Percentiles rank a stretch among this genome's conserved stretches.
phyloP scores from a whole-genome alignment of 2,888 invertebrate species.

The Nemotelus pantherinus region DNA sequence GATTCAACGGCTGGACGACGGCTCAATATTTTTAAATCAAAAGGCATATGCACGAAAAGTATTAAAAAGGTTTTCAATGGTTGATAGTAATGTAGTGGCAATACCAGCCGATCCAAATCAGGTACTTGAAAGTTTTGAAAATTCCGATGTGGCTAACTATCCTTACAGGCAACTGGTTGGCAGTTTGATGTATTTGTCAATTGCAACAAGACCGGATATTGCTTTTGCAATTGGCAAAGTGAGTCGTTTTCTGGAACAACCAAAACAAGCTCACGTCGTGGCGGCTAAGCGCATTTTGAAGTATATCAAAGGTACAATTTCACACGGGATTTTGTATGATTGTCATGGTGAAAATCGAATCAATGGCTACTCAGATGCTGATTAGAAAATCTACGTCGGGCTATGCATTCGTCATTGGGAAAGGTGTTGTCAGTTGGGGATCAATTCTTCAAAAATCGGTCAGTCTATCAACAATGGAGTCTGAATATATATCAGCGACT shows the following conservation, averaged over 20 bases:
- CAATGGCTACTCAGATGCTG: slow-evolving; percentile 28
- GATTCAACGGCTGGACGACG: slow-evolving; percentile 39
- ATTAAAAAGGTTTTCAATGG: slow-evolving; percentile 43
- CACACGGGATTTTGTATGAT: slow-evolving; percentile 34
- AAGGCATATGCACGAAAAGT: slow-evolving; percentile 39
- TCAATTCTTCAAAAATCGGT: slow-evolving; percentile 52
- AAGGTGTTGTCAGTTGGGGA: slow-evolving; percentile 6
- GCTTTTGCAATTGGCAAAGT: slow-evolving; percentile 44
- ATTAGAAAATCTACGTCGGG: slow-evolving; percentile 37
- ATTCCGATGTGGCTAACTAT: slow-evolving; percentile 9
- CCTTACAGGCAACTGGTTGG: slow-evolving; percentile 47
- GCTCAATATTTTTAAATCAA: slow-evolving; percentile 45
- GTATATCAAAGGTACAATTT: slow-evolving; percentile 45
- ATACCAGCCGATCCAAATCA: slow-evolving; percentile 45
- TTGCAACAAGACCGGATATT: slow-evolving; percentile 47
- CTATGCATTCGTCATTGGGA: slow-evolving; percentile 19
- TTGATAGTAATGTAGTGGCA: slow-evolving; percentile 34
- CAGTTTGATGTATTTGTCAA: slow-evolving; percentile 47
- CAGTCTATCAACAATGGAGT: slow-evolving; percentile 53
- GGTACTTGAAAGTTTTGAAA: slow-evolving; percentile 29
- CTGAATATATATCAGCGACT: slow-evolving; percentile 53
- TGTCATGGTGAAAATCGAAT: not conserved
- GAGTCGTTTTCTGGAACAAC: slow-evolving; percentile 37
- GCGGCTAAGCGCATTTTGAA: slow-evolving; percentile 43
- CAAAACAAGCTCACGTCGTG: slow-evolving; percentile 21